Evolutionary conservation across 2,888 invertebrate species (phyloP), one percentile per base, ranked within the genome.

Genomic region (Cataglyphis cursor): DNA sequence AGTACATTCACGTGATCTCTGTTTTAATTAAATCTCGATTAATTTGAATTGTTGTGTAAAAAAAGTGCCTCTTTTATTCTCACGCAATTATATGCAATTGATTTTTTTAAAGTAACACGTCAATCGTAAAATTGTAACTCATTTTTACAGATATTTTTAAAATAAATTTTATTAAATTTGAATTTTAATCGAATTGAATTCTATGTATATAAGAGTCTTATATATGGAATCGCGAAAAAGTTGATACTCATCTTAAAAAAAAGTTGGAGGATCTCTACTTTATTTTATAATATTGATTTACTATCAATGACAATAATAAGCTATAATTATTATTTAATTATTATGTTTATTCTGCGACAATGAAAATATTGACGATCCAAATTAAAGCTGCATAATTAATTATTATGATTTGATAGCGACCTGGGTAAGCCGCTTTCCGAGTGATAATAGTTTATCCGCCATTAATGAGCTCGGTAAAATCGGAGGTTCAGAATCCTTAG

Each of bases 341-440:
- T 21, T 28, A 28, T 28, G 28, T 28, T 64, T 65, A 51, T 65
- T 66, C 18, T n/a, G 5, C 6, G 24, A 24, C 0, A 41, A 57
- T 24, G 12, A 66, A n/a, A 18, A 59, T 57, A 68, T 10, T 57
- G 38, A 70, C 15, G 12, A 28, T 18, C 18, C 0, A 54, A 28
- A 28, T 57, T 70, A 41, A 28, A 76, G 28, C 10, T 54, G 12
- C 21, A 15, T 44, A 5, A 70, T 59, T 59, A 31, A 72, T 59
- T 70, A 28, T n/a, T 21, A 3, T 70, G 24, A 68, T 70, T 54
- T 41, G 1, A 31, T 94, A 97, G 97, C 97, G 31, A 97, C 97
- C 76, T 97, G 97, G 97, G 97, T 97, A 84, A 97, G 97, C 94
- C 95, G 97, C 74, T 97, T 96, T 51, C 93, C 94, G 93, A 97